Evolutionary conservation across 2,113 vertebrate species (phyloP), one percentile per base, ranked within the genome.

Genomic region (Illadopsis cleaveri): DNA sequence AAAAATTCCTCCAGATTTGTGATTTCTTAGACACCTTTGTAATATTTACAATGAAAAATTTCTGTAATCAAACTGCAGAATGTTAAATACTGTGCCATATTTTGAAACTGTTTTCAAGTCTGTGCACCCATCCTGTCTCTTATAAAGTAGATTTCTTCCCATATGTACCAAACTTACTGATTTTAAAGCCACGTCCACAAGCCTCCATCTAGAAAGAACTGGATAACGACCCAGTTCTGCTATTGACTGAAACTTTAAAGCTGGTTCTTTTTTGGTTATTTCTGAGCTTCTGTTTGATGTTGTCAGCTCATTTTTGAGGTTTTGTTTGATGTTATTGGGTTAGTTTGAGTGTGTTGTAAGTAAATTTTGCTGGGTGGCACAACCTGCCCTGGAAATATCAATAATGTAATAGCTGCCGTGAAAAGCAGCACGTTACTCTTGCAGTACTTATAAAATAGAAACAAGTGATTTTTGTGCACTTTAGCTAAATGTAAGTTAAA

Each of bases 321-420:
- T 76, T 22, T 61, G 28, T 87, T 96, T 96, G 95, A 96, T 82
- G 81, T 76, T 94, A 23, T 51, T 57, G 57, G 38, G 73, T 72
- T 93, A 45, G 28, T 62, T 90, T 66, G 56, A 85, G 58, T 19
- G 9, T 22, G 35, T 20, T 85, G 11, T 28, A 50, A 87, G 81
- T 70, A 85, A 57, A 58, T 94, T 82, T 82, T 95, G n/a, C 71
- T 85, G 70, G 50, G 54, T 94, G 70, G 38, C 61, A 93, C 23
- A 96, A 35, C 22, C 77, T 91, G 91, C 58, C 93, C 94, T 40
- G 73, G 90, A 96, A 94, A 94, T 93, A 96, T 93, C 96, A 94
- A 54, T 77, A 79, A 82, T 20, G 8, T 18, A 80, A 80, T 3
- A 77, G 66, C 48, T 94, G 42, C 38, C 40, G 50, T 0, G 2